These are phyloP conservation scores for Phyllotreta striolata DNA, from an alignment of 2,888 invertebrate species.

Conservation along the genomic window DNA sequence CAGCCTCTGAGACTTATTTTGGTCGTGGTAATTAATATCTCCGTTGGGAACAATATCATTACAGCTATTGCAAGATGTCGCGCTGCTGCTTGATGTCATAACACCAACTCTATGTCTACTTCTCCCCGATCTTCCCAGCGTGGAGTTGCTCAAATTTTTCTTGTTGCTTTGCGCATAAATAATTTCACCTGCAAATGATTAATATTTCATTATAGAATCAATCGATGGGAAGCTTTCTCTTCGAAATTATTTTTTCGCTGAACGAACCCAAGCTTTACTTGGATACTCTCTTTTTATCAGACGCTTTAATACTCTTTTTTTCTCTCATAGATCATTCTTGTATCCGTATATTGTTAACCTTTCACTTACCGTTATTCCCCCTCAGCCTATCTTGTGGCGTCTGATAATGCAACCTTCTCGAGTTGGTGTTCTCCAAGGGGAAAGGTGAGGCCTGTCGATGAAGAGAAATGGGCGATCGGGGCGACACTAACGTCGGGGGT, in stretches of 20 bases:
- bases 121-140: constrained; percentile 49
- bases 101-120: constrained; percentile 61
- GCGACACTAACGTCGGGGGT: constrained; percentile 63
- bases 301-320: constrained; percentile 4
- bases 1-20: constrained; percentile 50
- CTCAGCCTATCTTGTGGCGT: constrained; percentile 61
- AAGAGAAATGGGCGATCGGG: constrained; percentile 68
- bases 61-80: constrained; percentile 63
- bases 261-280: neutral
- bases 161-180: constrained; percentile 57
- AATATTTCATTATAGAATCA: neutral
- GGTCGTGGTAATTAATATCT: constrained; percentile 58
- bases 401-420: constrained; percentile 65
- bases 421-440: constrained; percentile 73
- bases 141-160: constrained; percentile 50
- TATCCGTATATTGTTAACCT: constrained; percentile 22
- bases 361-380: constrained; percentile 58
- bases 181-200: constrained; percentile 54
- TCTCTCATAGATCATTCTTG: constrained; percentile 16
- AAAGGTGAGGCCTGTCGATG: constrained; percentile 75
- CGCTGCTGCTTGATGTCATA: constrained; percentile 68
- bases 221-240: neutral
- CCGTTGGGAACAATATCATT: constrained; percentile 53
- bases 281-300: neutral
- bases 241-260: neutral